Conservation (phyloP, 2,888 invertebrate genomes). For the Linhomoeus sp. region DNA sequence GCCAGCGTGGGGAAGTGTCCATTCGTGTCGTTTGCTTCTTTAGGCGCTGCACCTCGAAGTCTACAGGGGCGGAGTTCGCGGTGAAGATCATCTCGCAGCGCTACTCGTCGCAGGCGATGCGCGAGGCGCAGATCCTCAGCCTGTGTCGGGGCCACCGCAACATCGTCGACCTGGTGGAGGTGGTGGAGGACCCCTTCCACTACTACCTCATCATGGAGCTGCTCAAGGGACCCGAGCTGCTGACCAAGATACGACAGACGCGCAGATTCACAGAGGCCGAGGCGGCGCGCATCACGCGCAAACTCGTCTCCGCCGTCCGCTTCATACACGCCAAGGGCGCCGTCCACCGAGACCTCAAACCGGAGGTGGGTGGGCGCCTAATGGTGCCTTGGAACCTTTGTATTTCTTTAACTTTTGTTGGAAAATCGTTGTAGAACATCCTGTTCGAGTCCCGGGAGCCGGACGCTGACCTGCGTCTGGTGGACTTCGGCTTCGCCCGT, state of each 20-base stretch:
- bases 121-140: conserved; percentile 56
- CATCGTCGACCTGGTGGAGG: conserved; percentile 60
- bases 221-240: conserved; percentile 10
- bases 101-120: conserved; percentile 39
- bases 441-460: conserved; percentile 42
- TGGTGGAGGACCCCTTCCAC: conserved; percentile 58
- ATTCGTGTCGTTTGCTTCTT: conserved; percentile 4
- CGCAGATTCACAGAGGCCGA: conserved; percentile 51
- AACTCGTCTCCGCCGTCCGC: conserved; percentile 58
- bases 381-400: neutral
- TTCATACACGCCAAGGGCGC: conserved; percentile 65
- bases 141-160: conserved; percentile 63
- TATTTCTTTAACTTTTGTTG: neutral
- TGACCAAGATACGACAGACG: conserved; percentile 42
- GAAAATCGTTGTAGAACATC: conserved; percentile 40
- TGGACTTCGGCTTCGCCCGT: conserved; percentile 91
- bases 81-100: conserved; percentile 61
- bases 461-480: conserved; percentile 54
- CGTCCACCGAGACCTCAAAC: conserved; percentile 82
- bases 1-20: neutral
- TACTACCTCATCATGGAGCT: conserved; percentile 55
- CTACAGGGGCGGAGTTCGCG: conserved; percentile 54
- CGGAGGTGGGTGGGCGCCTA: conserved; percentile 45
- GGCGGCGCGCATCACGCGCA: conserved; percentile 57
- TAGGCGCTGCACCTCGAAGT: conserved; percentile 51